Evolutionary conservation across 2,797 vertebrate genomes (phyloP).

Genomic region (Stomatorhinus walkeri): DNA sequence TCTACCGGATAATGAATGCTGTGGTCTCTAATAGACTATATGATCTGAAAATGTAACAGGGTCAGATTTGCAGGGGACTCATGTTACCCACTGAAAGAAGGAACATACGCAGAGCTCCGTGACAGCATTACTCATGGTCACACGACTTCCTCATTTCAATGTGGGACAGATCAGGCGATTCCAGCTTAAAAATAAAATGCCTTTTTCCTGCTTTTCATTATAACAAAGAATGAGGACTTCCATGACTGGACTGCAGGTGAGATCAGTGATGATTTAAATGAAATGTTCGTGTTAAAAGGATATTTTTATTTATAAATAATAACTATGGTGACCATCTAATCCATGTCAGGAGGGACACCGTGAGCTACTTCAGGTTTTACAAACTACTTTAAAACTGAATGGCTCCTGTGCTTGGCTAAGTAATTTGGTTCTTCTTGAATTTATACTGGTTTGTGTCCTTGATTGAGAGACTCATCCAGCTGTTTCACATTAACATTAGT

Average conservation of each 20-base stretch:
- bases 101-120: background rate
- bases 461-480: background rate
- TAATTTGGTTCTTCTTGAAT: background rate
- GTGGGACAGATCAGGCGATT: background rate
- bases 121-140: background rate
- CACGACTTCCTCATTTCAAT: background rate
- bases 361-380: background rate
- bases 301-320: background rate
- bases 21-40: background rate
- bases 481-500: background rate
- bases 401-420: background rate
- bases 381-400: background rate
- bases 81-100: background rate
- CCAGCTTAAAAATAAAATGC: too few relatives aligned
- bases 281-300: background rate
- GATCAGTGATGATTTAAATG: background rate
- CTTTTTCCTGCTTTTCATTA: background rate
- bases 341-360: background rate
- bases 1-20: background rate
- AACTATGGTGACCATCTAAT: background rate
- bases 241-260: background rate
- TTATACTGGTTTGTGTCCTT: background rate
- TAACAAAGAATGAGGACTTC: background rate
- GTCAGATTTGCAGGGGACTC: background rate
- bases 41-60: background rate